phyloP scores from a whole-genome alignment of 2,797 vertebrate genomes.

The Sphenodon punctatus region DNA sequence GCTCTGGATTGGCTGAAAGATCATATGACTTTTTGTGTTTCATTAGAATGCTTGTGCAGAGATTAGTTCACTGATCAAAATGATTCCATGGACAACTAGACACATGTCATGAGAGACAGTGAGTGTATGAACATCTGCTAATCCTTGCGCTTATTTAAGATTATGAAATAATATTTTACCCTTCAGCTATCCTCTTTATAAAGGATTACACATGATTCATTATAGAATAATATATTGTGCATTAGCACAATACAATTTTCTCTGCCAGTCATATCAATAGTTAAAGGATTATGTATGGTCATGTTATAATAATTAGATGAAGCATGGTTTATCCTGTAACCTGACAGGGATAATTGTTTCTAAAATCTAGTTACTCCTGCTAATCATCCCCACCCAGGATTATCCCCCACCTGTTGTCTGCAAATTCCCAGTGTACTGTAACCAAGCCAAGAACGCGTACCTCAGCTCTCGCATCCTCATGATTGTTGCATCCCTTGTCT shows the following conservation, averaged over 20 bases:
- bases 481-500: no score
- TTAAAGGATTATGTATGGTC: not conserved
- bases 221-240: not conserved
- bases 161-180: not conserved
- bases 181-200: not conserved
- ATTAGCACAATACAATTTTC: not conserved
- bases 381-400: no score
- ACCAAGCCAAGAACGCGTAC: no score
- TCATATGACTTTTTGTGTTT: not conserved
- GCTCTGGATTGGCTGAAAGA: not conserved
- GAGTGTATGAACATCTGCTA: not conserved
- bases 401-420: no score
- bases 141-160: not conserved
- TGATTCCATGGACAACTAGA: conserved; percentile 3
- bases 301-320: not conserved
- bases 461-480: no score
- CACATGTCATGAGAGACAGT: not conserved
- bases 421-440: no score
- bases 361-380: no score
- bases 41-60: not conserved
- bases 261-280: not conserved
- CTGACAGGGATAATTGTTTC: not conserved
- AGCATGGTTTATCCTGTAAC: not conserved
- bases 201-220: not conserved
- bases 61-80: not conserved